Evolutionary conservation across 1,140 invertebrate genomes (phyloP).

Genomic region (Trichonephila clavipes): DNA sequence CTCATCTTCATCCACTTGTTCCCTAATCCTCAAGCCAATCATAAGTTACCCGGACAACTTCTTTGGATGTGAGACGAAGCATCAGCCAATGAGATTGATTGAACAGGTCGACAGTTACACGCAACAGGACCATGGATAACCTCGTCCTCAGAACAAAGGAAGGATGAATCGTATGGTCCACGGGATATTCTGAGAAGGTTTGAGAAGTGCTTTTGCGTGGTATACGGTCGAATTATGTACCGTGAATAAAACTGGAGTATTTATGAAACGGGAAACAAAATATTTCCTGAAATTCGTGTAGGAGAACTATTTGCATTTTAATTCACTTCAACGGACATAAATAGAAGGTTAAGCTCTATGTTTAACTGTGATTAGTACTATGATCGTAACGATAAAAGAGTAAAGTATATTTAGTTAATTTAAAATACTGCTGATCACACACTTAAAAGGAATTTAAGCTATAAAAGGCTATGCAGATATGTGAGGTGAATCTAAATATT

Average conservation of each 20-base stretch:
- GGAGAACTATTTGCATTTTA: too few species aligned
- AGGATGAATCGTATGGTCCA: neutral
- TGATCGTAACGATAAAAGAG: too few species aligned
- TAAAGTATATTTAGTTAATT: too few species aligned
- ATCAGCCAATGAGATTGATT: conserved; percentile 54
- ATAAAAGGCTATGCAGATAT: too few species aligned
- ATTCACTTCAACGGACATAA: too few species aligned
- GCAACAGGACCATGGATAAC: conserved; percentile 17
- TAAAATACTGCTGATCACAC: too few species aligned
- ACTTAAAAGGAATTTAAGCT: too few species aligned
- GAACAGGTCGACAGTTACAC: conserved; percentile 12
- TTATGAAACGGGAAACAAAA: neutral
- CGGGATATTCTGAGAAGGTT: neutral
- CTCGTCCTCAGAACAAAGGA: neutral
- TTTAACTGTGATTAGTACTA: too few species aligned
- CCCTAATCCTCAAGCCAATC: conserved; percentile 57
- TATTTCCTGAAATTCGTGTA: too few species aligned
- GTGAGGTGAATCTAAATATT: too few species aligned
- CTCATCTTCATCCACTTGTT: neutral
- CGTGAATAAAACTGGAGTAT: neutral
- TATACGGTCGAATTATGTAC: neutral
- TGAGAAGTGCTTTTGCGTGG: neutral
- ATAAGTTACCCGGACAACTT: conserved; percentile 28
- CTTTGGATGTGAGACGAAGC: conserved; percentile 22
- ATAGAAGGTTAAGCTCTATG: too few species aligned